phyloP scores from a whole-genome alignment of 2,113 vertebrate species.

The Chaetodon trifascialis region DNA sequence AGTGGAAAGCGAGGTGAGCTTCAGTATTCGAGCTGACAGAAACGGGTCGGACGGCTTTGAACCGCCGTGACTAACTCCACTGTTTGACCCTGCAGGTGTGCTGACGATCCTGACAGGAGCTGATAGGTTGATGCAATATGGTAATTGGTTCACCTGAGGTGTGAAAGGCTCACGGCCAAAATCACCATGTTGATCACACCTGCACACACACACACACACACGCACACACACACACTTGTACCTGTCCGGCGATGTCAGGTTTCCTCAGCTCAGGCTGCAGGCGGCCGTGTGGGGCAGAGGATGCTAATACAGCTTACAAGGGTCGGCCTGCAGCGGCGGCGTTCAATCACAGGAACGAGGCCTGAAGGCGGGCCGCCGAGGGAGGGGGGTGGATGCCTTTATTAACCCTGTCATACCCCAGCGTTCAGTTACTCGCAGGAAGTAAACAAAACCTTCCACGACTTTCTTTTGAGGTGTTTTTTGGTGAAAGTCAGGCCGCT shows the following conservation, averaged over 20 bases:
- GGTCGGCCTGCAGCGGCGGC: conserved; percentile 10
- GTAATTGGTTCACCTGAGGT: conserved; percentile 71
- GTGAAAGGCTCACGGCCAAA: conserved; percentile 47
- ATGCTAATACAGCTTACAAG: conserved; percentile 56
- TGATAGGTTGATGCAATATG: conserved; percentile 69
- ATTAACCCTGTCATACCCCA: background rate
- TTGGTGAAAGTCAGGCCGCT: background rate
- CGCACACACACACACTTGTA: conserved; percentile 1
- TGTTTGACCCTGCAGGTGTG: conserved; percentile 47
- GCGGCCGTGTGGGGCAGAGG: conserved; percentile 10
- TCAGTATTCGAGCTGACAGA: conserved; percentile 55
- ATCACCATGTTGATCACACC: conserved; percentile 51
- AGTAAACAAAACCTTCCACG: background rate
- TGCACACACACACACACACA: conserved; percentile 20
- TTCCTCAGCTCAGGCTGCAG: conserved; percentile 51
- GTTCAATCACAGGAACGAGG: background rate
- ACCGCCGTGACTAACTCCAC: conserved; percentile 30
- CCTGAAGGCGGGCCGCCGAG: background rate
- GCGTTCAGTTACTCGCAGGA: background rate
- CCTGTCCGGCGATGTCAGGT: conserved; percentile 31
- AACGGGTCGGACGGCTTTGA: conserved; percentile 46
- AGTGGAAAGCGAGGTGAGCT: background rate
- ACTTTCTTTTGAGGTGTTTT: background rate
- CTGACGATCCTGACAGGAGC: conserved; percentile 42
- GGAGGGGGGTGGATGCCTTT: background rate